These are phyloP conservation scores for Montipora foliosa DNA, from an alignment of 64 coral and sea anemone genomes.

Conservation along the genomic window DNA sequence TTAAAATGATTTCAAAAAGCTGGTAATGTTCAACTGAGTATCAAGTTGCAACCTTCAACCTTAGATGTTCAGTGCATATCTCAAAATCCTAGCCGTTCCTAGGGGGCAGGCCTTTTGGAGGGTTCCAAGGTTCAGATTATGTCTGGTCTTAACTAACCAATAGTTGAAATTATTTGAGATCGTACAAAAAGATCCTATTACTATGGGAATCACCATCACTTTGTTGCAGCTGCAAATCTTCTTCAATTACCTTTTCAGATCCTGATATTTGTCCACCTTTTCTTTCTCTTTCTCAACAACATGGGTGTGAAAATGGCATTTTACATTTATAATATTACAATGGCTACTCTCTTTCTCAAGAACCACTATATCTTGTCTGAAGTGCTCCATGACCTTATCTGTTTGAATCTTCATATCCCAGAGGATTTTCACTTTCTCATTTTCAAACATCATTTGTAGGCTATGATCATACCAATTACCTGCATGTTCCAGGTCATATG, in stretches of 20 bases:
- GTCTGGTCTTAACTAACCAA: neutral
- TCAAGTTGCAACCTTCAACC: neutral
- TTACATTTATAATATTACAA: neutral
- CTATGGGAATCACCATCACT: neutral
- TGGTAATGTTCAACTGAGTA: neutral
- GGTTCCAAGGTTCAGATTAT: neutral
- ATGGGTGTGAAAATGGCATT: too few relatives aligned
- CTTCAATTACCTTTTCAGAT: neutral
- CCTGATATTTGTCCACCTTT: neutral
- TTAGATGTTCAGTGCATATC: neutral
- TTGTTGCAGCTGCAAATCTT: neutral
- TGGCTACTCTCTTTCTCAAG: too few relatives aligned
- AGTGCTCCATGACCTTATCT: too few relatives aligned
- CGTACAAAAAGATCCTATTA: neutral
- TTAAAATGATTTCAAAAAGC: neutral
- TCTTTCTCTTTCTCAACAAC: neutral
- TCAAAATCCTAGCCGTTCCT: neutral
- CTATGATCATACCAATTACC: too few relatives aligned
- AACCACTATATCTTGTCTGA: too few relatives aligned
- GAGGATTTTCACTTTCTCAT: too few relatives aligned
- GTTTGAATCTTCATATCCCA: too few relatives aligned
- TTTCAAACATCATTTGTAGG: too few relatives aligned
- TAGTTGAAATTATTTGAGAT: neutral
- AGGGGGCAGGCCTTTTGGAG: neutral
- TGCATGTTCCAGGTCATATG: too few relatives aligned